Evolutionary conservation across 2,888 invertebrate species (phyloP).

Genomic region (Lysandra bellargus): DNA sequence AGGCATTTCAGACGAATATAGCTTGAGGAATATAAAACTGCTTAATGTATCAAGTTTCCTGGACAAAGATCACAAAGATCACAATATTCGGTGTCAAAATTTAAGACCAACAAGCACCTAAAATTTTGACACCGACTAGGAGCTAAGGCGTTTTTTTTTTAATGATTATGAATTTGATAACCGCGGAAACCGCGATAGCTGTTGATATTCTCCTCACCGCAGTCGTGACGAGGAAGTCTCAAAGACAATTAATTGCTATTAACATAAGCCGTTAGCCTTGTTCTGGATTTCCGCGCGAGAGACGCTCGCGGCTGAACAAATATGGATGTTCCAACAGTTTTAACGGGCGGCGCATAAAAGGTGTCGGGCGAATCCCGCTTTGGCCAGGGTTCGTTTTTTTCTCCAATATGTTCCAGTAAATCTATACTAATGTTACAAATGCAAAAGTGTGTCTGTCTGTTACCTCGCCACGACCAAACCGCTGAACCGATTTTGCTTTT

Average conservation of each 20-base stretch:
- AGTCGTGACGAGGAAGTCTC: conserved; percentile 28
- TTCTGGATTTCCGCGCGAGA: conserved; percentile 16
- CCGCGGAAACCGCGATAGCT: background rate
- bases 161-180: background rate
- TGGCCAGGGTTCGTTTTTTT: background rate
- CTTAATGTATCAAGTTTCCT: background rate
- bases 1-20: no score
- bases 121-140: background rate
- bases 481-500: no score
- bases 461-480: no score
- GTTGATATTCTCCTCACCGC: background rate
- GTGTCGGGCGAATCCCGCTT: background rate
- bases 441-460: no score
- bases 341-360: background rate
- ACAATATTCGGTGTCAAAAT: background rate
- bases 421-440: no score
- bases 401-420: background rate
- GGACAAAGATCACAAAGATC: background rate
- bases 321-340: conserved; percentile 7
- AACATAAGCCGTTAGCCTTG: conserved; percentile 29
- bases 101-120: background rate
- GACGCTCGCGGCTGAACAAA: conserved; percentile 17
- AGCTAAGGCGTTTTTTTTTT: background rate
- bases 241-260: conserved; percentile 11
- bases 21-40: no score